Percentiles rank a stretch among this genome's conserved stretches.
phyloP scores from a whole-genome alignment of 1,140 invertebrate genomes.

The Macrobrachium nipponense region DNA sequence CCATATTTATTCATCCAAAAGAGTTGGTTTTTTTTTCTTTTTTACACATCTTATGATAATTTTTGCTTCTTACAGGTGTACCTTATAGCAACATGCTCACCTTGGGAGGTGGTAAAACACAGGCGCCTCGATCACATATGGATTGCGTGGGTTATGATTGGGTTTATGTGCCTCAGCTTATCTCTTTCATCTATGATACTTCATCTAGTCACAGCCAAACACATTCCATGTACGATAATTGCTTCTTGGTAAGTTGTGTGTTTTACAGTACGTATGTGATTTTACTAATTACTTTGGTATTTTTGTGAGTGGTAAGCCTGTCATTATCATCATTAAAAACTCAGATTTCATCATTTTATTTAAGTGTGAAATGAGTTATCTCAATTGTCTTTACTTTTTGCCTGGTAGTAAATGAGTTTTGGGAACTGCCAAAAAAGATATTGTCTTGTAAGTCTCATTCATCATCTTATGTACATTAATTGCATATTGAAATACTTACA shows the following conservation, averaged over 20 bases:
- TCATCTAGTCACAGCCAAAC: slow-evolving; percentile 31
- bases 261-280: not conserved
- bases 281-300: not conserved
- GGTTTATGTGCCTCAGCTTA: slow-evolving; percentile 20
- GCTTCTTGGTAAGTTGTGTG: not conserved
- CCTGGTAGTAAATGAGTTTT: no score
- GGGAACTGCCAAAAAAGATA: no score
- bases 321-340: no score
- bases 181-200: slow-evolving; percentile 34
- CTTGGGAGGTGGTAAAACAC: slow-evolving; percentile 48
- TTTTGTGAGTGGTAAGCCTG: no score
- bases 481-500: no score
- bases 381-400: no score
- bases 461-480: no score
- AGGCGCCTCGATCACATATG: slow-evolving; percentile 37
- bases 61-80: slow-evolving; percentile 18
- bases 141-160: slow-evolving; percentile 34
- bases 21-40: not conserved
- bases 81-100: slow-evolving; percentile 45
- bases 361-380: no score
- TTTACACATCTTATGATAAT: not conserved
- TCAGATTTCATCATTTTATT: no score
- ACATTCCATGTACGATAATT: slow-evolving; percentile 40
- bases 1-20: no score
- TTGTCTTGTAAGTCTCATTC: no score